Evolutionary conservation across 2,888 invertebrate genomes (phyloP), one percentile per base, ranked within the genome.

Genomic region (Xestia sexstrigata): DNA sequence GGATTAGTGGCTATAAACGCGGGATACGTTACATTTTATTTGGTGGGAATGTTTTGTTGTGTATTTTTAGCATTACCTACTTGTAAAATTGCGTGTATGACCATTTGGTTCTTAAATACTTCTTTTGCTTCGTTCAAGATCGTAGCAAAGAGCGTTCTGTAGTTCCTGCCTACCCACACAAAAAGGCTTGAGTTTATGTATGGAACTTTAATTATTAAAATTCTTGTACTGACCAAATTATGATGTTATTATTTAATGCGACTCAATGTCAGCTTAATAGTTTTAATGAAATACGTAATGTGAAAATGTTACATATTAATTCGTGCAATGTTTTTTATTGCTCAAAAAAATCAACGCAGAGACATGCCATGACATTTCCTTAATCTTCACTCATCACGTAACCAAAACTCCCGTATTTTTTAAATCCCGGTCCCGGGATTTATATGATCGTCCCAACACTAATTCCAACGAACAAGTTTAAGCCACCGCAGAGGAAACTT

Each of bases 401-500:
- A 70, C 79, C 65, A 70, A 86, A 79, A 82, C 45, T 82, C 79
- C 69, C 60, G 45, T 65, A 78, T 65, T 80, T 81, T 81, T 79
- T 63, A 78, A 83, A 73, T 79, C 74, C 79, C 62, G 74, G 69
- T 20, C 30, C 76, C 81, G 82, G 83, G 84, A 86, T 87, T 87
- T 80, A 80, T 81, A 75, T 81, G 79, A 87, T 83, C 78, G 76
- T 82, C 78, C 74, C 88, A 86, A 78, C 88, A 88, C 88, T 88
- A 86, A 88, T 88, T 74, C 88, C 85, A 78, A 81, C 85, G 88
- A 89, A 87, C 87, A 91, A 91, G 87, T 91, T 91, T 88, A 88
- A 90, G 90, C 90, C 85, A 87, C 89, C 84, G 86, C 86, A 74
- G 83, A 83, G 87, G 85, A 90, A 91, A 90, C 87, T 91, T 88